Conservation (phyloP, 2,113 vertebrate genomes). For the Odontesthes bonariensis region DNA sequence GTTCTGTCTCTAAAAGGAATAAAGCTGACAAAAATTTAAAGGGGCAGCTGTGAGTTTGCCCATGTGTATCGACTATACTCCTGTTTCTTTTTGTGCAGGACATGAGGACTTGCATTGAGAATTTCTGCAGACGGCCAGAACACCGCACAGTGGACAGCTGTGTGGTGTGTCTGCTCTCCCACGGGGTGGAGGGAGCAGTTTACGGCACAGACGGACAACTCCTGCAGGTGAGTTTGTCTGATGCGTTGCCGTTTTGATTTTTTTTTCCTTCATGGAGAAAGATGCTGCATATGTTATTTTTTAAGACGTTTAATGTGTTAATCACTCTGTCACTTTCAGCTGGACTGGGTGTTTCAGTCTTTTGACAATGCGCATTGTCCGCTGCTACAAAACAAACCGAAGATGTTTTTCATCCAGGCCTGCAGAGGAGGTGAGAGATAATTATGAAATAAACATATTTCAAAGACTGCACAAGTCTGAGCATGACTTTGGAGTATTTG, state of each 20-base stretch:
- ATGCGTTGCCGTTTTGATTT: not conserved
- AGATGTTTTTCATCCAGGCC: constrained; percentile 98
- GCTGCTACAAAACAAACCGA: constrained; percentile 96
- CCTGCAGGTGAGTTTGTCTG: constrained; percentile 84
- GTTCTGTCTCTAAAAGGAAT: not conserved
- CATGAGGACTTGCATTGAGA: constrained; percentile 88
- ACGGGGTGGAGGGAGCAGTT: constrained; percentile 92
- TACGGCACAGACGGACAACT: constrained; percentile 93
- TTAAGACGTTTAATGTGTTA: not conserved
- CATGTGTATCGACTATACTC: not conserved
- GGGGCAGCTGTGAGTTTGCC: not conserved
- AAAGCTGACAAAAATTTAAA: not conserved
- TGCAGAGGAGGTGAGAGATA: constrained; percentile 93
- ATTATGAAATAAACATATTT: not conserved
- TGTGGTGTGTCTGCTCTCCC: constrained; percentile 92
- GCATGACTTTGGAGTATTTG: not conserved
- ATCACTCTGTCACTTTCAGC: constrained; percentile 75
- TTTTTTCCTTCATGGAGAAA: not conserved
- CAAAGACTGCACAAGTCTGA: not conserved
- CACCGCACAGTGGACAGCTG: constrained; percentile 88
- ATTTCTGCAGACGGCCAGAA: constrained; percentile 81
- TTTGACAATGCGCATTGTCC: constrained; percentile 95
- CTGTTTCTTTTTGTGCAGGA: constrained; percentile 75
- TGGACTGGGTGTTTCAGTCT: constrained; percentile 91
- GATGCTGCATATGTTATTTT: not conserved